Conservation (phyloP, 2,888 invertebrate genomes). For the Clivina fossor region DNA sequence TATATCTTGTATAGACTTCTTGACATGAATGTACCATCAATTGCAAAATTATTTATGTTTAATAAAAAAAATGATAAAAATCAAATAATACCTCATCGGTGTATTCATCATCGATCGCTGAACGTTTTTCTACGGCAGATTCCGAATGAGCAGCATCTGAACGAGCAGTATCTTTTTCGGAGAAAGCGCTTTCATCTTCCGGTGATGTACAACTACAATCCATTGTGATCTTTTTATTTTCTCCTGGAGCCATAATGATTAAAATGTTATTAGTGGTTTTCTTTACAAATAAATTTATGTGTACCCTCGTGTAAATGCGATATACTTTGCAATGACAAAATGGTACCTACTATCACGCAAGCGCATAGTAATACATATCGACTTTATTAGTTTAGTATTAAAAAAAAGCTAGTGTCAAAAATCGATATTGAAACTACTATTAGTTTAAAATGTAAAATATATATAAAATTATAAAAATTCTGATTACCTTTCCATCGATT, state of each 20-base stretch:
- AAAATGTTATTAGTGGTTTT: constrained; percentile 35
- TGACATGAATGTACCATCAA: too few species aligned
- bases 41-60: neutral
- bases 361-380: constrained; percentile 24
- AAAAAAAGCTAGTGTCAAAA: constrained; percentile 7
- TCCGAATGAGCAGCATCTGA: constrained; percentile 1
- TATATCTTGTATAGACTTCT: too few species aligned
- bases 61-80: neutral
- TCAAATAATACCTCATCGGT: constrained; percentile 27
- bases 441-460: constrained; percentile 10
- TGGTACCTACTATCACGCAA: constrained; percentile 26
- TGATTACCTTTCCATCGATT: constrained; percentile 31
- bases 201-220: constrained; percentile 47
- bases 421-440: constrained; percentile 16
- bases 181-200: constrained; percentile 52
- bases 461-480: constrained; percentile 7
- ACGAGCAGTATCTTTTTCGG: constrained; percentile 41
- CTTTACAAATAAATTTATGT: constrained; percentile 6
- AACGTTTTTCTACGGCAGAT: neutral
- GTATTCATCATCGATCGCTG: constrained; percentile 41
- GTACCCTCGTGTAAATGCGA: constrained; percentile 25
- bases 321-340: constrained; percentile 30
- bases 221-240: constrained; percentile 58
- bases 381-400: constrained; percentile 5
- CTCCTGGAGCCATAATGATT: constrained; percentile 54